A percentile compares a stretch with the other conserved stretches of the same genome.
These are phyloP conservation scores for Nothoprocta pentlandii DNA, from an alignment of 2,113 vertebrate species.

Conservation along the genomic window DNA sequence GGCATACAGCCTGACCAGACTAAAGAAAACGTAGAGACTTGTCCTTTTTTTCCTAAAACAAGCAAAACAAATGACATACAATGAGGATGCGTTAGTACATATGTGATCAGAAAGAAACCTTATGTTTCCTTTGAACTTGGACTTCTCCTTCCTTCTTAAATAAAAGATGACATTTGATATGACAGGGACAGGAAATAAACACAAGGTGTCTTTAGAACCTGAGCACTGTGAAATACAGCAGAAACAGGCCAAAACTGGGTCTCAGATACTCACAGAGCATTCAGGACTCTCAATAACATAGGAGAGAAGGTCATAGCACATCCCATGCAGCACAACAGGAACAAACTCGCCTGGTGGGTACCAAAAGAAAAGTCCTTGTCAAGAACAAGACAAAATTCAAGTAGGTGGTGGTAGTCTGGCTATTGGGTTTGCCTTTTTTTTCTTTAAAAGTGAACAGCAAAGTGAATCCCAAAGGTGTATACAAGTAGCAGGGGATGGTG, in stretches of 20 bases:
- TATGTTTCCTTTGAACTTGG: not conserved
- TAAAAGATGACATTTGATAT: not conserved
- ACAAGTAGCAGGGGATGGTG: not conserved
- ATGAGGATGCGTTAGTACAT: not conserved
- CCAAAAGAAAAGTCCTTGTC: not conserved
- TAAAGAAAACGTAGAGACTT: not conserved
- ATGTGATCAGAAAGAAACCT: not conserved
- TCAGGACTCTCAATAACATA: not conserved
- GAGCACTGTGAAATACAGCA: not conserved
- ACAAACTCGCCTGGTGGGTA: not conserved
- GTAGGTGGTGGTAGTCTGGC: not conserved
- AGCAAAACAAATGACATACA: not conserved
- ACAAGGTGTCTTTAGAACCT: not conserved
- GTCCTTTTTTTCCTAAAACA: not conserved
- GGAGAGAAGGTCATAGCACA: not conserved
- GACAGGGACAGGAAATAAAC: not conserved
- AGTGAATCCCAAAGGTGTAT: not conserved
- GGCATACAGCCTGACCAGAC: not conserved
- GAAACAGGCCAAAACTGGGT: not conserved
- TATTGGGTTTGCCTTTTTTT: not conserved
- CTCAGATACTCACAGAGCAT: not conserved
- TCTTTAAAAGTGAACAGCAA: not conserved
- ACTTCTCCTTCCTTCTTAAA: not conserved
- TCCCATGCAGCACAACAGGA: not conserved
- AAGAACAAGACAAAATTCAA: not conserved